Evolutionary conservation across 2,113 vertebrate genomes (phyloP), one percentile per base, ranked within the genome.

Genomic region (Gambusia holbrooki): DNA sequence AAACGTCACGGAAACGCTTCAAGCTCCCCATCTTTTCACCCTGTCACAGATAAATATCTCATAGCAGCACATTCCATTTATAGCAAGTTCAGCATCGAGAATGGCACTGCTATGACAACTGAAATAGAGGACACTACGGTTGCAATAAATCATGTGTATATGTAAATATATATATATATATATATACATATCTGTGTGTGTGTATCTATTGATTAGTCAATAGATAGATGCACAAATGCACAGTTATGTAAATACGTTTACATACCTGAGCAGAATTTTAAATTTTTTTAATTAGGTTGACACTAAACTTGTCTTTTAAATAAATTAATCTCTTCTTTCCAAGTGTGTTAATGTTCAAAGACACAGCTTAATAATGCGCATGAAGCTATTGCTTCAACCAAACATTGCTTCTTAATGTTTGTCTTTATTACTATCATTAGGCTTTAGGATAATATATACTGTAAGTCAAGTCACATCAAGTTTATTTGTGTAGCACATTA

Each of bases 61-160:
- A 29, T 61, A 30, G 77, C 74, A 69, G 80, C 77, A 61, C n/a
- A 77, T 77, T 79, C 30, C 77, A 83, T 71, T 71, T 71, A 82
- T 81, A 84, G 83, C 82, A 62, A 67, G 81, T 84, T 76, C 69
- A 42, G 67, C 54, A 60, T 66, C 33, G 1, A 69, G 76, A 28
- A 70, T 33, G 76, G 67, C 67, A n/a, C 60, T 14, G 5, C 29
- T 28, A 61, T 71, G 81, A 65, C 60, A 42, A 54, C 63, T 48
- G 40, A 61, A 60, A 79, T 71, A 65, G 32, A 79, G 30, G 29
- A 79, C 25, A 51, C 64, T 30, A 32, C n/a, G 71, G 75, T 66
- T 62, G 72, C 61, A 13, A 45, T 45, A 17, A 45, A 14, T 45
- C 17, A 19, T 48, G 17, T 19, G 8, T 1, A 9, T 35, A 35